Evolutionary conservation across 2,113 vertebrate species (phyloP), one percentile per base, ranked within the genome.

Genomic region (Amphiprion ocellaris): DNA sequence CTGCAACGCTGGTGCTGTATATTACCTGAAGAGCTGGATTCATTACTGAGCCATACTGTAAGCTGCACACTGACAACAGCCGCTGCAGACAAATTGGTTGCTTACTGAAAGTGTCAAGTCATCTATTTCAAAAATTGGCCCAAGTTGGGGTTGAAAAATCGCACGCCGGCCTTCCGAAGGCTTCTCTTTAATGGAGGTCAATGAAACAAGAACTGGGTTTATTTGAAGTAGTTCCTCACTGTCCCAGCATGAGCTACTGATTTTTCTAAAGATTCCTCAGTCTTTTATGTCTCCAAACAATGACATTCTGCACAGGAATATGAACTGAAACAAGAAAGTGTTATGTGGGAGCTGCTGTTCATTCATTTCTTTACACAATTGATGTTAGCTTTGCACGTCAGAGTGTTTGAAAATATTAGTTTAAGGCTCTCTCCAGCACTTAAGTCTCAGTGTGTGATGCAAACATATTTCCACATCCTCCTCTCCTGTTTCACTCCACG

Each of bases 381-480:
- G 44, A 54, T 46, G 65, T 63, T 58, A 59, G 10, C 15, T 10
- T 56, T 10, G 16, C 67, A 33, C 37, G 41, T 79, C 47, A 73
- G 59, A 77, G 74, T 68, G 39, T 71, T 79, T 74, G 28, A 84
- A 77, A 79, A 44, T 26, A 44, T 1, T 8, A 33, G 4, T 73
- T 72, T 37, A 74, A 55, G 68, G 50, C 63, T 59, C 53, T 53
- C 56, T 14, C 2, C n/a, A 53, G 58, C 39, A 8, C 30, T 30
- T 17, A 47, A 56, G 56, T 74, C 30, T 71, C 16, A n/a, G 28
- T 39, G 4, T 19, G 23, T 9, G 1, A 19, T 15, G n/a, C 63
- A 64, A 73, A 64, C 60, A 50, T 15, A 0, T 52, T 6, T 71
- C 50, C 26, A 15, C n/a, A 37, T 74, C 39, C 44, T 11, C 37